Percentiles rank a stretch among this genome's conserved stretches.
These are phyloP conservation scores for Sminthurides aquaticus DNA, from an alignment of 2,888 invertebrate species.

Conservation along the genomic window DNA sequence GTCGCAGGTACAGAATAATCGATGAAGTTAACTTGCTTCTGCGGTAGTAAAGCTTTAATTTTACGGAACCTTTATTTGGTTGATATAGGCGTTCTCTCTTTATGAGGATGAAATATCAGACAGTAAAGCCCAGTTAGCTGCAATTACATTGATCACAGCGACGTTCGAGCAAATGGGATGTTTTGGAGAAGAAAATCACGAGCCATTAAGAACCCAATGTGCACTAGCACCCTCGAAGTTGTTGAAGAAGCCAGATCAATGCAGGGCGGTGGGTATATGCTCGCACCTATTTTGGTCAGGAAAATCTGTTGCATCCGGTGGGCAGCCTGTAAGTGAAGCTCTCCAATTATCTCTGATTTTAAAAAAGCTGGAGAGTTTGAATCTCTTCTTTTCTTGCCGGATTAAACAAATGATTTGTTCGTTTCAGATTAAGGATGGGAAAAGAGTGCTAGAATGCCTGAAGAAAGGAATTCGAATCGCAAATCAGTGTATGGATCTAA, in stretches of 20 bases:
- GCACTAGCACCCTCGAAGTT: slow-evolving; percentile 91
- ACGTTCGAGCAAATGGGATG: slow-evolving; percentile 92
- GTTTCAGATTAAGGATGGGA: slow-evolving; percentile 73
- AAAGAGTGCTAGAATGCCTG: slow-evolving; percentile 85
- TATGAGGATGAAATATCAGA: slow-evolving; percentile 99
- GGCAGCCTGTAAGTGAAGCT: slow-evolving; percentile 49
- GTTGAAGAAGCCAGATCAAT: slow-evolving; percentile 96
- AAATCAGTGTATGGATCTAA: slow-evolving; percentile 94
- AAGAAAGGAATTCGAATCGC: slow-evolving; percentile 92
- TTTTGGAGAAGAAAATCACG: slow-evolving; percentile 92
- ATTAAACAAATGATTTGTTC: neutral
- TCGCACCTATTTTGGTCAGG: slow-evolving; percentile 98
- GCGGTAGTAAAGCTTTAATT: neutral
- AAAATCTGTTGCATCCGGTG: slow-evolving; percentile 52
- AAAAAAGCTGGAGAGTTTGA: neutral
- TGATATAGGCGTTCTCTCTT: slow-evolving; percentile 74
- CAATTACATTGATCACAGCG: slow-evolving; percentile 89
- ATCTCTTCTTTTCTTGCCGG: neutral
- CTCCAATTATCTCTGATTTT: too few relatives aligned
- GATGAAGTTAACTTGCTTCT: neutral
- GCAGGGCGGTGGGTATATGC: slow-evolving; percentile 84
- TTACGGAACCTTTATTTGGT: neutral
- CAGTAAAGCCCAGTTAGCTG: slow-evolving; percentile 90
- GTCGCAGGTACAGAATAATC: slow-evolving; percentile 58
- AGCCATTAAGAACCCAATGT: slow-evolving; percentile 90